phyloP scores from a whole-genome alignment of 2,113 vertebrate genomes.

The Syrmaticus mikado region DNA sequence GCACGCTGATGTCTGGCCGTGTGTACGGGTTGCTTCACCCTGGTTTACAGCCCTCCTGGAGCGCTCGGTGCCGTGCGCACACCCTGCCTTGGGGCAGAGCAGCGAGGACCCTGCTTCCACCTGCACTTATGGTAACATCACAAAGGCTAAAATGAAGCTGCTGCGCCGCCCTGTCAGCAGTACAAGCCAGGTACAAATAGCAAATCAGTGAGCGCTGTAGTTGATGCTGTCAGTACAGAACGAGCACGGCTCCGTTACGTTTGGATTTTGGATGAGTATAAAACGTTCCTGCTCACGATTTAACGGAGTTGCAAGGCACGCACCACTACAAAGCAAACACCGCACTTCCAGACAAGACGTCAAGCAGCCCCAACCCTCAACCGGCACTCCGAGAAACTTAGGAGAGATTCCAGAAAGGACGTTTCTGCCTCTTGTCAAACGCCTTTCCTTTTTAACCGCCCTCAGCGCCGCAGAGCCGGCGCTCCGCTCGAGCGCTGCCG shows the following conservation, averaged over 20 bases:
- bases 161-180: not conserved
- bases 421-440: not conserved
- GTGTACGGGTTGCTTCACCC: not conserved
- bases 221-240: not conserved
- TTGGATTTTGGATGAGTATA: accelerated
- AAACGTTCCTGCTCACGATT: not conserved
- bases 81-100: not conserved
- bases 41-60: not conserved
- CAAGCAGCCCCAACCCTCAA: not conserved
- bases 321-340: not conserved
- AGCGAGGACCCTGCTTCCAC: not conserved
- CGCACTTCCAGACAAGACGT: not conserved
- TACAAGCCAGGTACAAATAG: not conserved
- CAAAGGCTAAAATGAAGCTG: not conserved
- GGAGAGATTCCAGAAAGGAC: not conserved
- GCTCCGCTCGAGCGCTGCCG: not conserved
- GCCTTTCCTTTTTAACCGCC: not conserved
- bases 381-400: not conserved
- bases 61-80: not conserved
- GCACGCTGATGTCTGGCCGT: not conserved
- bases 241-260: not conserved
- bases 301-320: not conserved
- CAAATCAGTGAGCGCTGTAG: not conserved
- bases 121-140: not conserved
- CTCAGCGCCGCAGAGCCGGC: not conserved